A percentile compares a stretch with the other conserved stretches of the same genome.
phyloP scores from a whole-genome alignment of 2,113 vertebrate genomes.

The Heteronetta atricapilla region DNA sequence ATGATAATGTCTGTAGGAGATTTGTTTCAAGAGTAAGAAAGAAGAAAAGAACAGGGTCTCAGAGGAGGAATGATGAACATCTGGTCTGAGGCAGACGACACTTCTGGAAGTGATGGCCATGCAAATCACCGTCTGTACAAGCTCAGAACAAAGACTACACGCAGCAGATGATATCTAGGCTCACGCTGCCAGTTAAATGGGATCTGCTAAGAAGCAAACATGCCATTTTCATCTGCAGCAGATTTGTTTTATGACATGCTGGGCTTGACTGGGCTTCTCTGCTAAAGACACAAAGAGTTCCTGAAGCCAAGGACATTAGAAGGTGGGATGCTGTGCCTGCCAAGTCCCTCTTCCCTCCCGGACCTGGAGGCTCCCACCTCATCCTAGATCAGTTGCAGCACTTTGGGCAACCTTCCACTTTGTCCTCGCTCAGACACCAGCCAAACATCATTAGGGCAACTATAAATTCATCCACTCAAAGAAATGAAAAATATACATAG shows the following conservation, averaged over 20 bases:
- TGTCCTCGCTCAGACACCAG: background rate
- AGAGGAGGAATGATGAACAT: conserved; percentile 55
- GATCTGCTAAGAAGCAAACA: conserved; percentile 40
- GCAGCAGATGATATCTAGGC: conserved; percentile 26
- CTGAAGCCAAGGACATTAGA: conserved; percentile 43
- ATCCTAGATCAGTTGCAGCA: background rate
- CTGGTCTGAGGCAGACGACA: conserved; percentile 49
- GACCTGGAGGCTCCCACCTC: background rate
- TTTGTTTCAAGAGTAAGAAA: conserved; percentile 9
- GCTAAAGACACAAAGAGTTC: conserved; percentile 21
- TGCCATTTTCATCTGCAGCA: conserved; percentile 23
- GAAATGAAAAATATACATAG: background rate
- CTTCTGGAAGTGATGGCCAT: conserved; percentile 53
- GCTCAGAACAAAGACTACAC: conserved; percentile 6
- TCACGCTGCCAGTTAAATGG: conserved; percentile 47
- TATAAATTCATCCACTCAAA: conserved; percentile 4
- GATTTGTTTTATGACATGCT: background rate
- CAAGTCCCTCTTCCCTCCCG: background rate
- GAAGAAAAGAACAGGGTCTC: conserved; percentile 38
- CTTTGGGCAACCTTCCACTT: conserved; percentile 33
- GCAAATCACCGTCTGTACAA: conserved; percentile 32
- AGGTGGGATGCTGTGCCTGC: background rate
- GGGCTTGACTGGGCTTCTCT: conserved; percentile 21
- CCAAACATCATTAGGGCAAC: conserved; percentile 21
- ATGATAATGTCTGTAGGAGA: background rate